Evolutionary conservation across 2,113 vertebrate species (phyloP), one percentile per base, ranked within the genome.

Genomic region (Cynocephalus volans): DNA sequence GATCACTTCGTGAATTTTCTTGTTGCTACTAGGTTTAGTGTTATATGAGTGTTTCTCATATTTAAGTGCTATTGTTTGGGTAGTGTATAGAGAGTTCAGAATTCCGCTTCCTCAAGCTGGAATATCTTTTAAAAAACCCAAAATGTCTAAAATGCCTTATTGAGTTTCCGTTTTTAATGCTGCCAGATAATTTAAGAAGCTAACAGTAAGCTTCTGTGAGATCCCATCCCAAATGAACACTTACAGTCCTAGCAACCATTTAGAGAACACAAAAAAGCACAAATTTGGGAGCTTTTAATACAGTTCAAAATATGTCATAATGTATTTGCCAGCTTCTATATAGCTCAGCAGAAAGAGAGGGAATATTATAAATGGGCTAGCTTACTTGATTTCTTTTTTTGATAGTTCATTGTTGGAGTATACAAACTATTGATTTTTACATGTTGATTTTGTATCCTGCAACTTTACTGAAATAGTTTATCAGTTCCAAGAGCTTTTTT

Each of bases 151-250:
- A 31, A 31, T 56, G 5, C n/a, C 58, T 48, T 84, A 48, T 24
- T 50, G 7, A 88, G 11, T 60, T 94, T 95, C 21, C 17, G 58
- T 81, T 97, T 97, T 93, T 85, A 93, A 84, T 56, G 70, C 23
- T 14, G 15, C 48, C 17, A 11, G 65, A 62, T 95, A 76, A 72
- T 93, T 96, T 89, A 70, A 76, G 28, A 88, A 93, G 54, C 14
- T 86, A 64, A 69, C 12, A 36, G 12, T 60, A 56, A 77, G 18
- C 18, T 90, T 82, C 36, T 26, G 10, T 77, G 60, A 67, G 50
- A 67, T 52, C 7, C 36, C 31, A 48, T 45, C 23, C 7, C 45
- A 75, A 79, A 72, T 64, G 17, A 85, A 33, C 83, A 41, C 17
- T 70, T 88, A 23, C 24, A 36, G 14, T 64, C 50, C 41, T 90